phyloP scores from a whole-genome alignment of 35 echinoderm and acorn worm species.

The Strongylocentrotus purpuratus region DNA sequence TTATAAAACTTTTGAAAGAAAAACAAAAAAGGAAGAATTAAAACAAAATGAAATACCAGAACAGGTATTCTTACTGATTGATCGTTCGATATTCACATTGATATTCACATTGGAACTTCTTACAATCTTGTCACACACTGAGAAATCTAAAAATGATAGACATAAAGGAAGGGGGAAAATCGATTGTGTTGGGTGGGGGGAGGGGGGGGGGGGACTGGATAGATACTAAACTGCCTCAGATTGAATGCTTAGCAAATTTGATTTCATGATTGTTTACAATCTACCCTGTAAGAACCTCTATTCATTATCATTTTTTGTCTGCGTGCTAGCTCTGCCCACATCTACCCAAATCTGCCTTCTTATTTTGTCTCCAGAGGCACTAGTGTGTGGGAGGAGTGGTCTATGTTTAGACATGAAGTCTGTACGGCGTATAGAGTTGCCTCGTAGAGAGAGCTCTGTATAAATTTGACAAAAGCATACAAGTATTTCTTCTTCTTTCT shows the following conservation, averaged over 20 bases:
- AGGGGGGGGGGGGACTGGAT: neutral
- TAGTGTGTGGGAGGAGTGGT: neutral
- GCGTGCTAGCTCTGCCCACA: neutral
- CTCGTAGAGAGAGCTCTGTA: neutral
- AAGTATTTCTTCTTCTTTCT: no score
- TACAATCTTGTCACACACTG: no score
- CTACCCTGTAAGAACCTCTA: slow-evolving; percentile 8
- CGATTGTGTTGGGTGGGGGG: neutral
- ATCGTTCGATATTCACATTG: no score
- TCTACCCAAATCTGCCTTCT: neutral
- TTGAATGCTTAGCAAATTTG: slow-evolving; percentile 18
- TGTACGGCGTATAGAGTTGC: neutral
- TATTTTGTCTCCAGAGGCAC: neutral
- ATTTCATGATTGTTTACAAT: slow-evolving; percentile 14
- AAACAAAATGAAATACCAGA: no score
- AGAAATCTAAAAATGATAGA: no score
- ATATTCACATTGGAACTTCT: no score
- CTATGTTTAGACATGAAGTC: neutral
- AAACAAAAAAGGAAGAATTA: no score
- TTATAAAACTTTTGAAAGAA: no score
- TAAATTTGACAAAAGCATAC: no score
- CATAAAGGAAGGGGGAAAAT: neutral
- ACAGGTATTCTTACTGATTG: no score
- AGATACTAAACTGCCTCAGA: neutral
- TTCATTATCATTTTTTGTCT: slow-evolving; percentile 5